Base-by-base conservation (phyloP, 2,888 invertebrate genomes). In the Drosophila fungiperda region DNA sequence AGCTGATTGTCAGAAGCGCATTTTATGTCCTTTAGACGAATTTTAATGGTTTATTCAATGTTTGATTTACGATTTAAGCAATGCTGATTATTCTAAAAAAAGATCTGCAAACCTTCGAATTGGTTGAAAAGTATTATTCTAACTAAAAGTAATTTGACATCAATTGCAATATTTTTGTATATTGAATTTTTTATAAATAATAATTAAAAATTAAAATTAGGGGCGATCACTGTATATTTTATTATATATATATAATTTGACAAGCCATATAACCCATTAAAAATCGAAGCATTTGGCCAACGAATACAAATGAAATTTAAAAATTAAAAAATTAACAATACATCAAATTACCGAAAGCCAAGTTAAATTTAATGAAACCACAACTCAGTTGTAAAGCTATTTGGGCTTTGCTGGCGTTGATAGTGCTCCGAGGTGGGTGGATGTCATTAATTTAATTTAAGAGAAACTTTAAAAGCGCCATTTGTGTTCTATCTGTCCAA, bases 221-320 rank as follows among this genome's bases (percentile, higher is more conserved):
- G 9, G 32, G n/a, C 57, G 15, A 57, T 29, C 20, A 20, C 32
- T 42, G 32, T 23, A 57, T 42, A 17, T 32, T 32, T 50, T 38
- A 2, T 26, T 15, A 42, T n/a, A 6, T 53, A 12, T 36, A 33
- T 50, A 52, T 45, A 4, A 48, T 57, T 60, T 55, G 1, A 11
- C 12, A 55, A 32, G 15, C 42, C 33, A 45, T 40, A 61, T 49
- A 61, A 75, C 12, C 32, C 35, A 33, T 52, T 60, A 80, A 88
- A 91, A 90, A 87, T 89, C 82, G 78, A 78, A 73, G 61, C 87
- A 82, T 77, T 91, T 89, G 80, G 91, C 74, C 90, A 89, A 85
- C 90, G 78, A 73, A 53, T 57, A 26, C 32, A 52, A 66, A 63
- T 45, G 42, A 65, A 57, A 67, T 57, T 20, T 58, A 62, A 70